A percentile compares a stretch with the other conserved stretches of the same genome.
These are phyloP conservation scores for Lasioglossum lativentre DNA, from an alignment of 2,888 invertebrate genomes.

Conservation along the genomic window DNA sequence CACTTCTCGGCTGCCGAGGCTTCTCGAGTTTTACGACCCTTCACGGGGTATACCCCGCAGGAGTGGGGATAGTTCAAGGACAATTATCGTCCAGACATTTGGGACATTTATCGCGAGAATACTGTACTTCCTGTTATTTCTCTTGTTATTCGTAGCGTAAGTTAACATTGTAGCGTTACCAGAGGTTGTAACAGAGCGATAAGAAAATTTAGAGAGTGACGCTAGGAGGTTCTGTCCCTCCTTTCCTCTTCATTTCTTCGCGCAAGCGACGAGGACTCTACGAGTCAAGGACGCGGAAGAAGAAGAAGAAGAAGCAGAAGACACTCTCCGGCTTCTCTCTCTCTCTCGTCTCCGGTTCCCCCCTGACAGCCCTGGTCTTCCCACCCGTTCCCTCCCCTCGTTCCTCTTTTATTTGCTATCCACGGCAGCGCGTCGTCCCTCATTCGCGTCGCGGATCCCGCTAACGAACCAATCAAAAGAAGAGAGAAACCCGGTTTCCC, in stretches of 20 bases:
- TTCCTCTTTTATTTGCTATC: not conserved
- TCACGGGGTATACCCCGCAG: too few relatives aligned
- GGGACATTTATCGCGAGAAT: too few relatives aligned
- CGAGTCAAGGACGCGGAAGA: conserved; percentile 68
- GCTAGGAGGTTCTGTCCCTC: not conserved
- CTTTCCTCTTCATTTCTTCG: conserved; percentile 52
- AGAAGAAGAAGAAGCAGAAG: conserved; percentile 63
- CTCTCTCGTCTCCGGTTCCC: conserved; percentile 3
- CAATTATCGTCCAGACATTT: too few relatives aligned
- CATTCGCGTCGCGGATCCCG: conserved; percentile 43
- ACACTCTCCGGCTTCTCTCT: conserved; percentile 36
- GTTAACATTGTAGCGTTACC: not conserved
- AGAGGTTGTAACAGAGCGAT: conserved; percentile 19
- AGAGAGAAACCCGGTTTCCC: conserved; percentile 53
- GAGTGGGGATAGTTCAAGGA: too few relatives aligned
- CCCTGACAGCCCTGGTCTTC: not conserved
- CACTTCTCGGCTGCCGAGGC: too few relatives aligned
- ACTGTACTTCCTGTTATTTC: not conserved
- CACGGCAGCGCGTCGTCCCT: conserved; percentile 17
- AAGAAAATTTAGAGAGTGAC: not conserved
- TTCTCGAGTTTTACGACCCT: too few relatives aligned
- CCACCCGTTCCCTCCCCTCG: too few relatives aligned
- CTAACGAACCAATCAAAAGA: conserved; percentile 67
- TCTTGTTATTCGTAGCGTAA: not conserved
- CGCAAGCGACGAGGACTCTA: conserved; percentile 59